A percentile compares a stretch with the other conserved stretches of the same genome.
Evolutionary conservation across 2,113 vertebrate species (phyloP).

Genomic region (Bungarus multicinctus): DNA sequence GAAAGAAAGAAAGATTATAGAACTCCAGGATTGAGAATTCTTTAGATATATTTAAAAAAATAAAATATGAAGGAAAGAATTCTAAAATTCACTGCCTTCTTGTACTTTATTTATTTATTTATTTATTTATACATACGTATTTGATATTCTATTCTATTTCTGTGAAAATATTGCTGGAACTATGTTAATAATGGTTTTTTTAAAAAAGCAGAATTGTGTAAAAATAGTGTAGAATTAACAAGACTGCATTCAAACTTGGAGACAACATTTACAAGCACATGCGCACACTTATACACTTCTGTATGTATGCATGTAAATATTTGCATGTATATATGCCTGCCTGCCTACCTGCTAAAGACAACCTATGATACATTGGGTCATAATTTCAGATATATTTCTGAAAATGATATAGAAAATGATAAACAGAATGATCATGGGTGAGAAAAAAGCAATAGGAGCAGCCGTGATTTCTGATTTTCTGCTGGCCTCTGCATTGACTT

Average conservation of each 20-base stretch:
- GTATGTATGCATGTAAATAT: background rate
- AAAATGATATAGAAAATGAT: background rate
- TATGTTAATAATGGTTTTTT: background rate
- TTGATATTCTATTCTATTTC: conserved; percentile 19
- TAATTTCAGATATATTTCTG: background rate
- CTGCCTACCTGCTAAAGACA: background rate
- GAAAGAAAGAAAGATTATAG: background rate
- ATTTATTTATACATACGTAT: background rate
- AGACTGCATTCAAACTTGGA: background rate
- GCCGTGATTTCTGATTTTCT: background rate
- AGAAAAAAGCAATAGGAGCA: background rate
- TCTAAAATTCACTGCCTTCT: background rate
- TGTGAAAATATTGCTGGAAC: background rate
- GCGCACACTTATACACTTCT: background rate
- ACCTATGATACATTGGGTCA: background rate
- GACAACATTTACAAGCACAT: background rate
- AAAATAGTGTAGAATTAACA: background rate
- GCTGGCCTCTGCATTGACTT: background rate
- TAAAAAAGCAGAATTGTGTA: background rate
- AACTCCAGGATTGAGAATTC: background rate
- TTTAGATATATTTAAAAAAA: background rate
- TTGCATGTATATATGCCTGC: background rate
- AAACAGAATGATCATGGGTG: background rate
- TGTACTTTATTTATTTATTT: background rate
- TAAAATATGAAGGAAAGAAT: rapidly evolving